phyloP scores from a whole-genome alignment of 2,797 vertebrate species.

The Sebastes taczanowskii region DNA sequence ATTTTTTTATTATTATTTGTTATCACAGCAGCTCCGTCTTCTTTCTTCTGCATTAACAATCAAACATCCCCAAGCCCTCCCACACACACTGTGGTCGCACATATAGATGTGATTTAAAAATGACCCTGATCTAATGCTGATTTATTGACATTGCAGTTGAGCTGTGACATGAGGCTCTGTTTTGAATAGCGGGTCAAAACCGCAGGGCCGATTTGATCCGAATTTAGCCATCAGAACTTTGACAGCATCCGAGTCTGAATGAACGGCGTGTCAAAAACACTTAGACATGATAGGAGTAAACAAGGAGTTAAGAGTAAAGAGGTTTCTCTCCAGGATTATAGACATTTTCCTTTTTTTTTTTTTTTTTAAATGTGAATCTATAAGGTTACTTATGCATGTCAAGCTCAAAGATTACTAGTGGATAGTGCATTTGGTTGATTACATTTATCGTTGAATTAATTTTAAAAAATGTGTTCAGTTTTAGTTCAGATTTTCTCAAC shows the following conservation, averaged over 20 bases:
- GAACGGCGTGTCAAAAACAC: constrained; percentile 41
- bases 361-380: not conserved
- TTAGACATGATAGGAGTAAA: constrained; percentile 3
- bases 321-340: not conserved
- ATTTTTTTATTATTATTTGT: not conserved
- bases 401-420: not conserved
- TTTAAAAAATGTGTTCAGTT: not conserved
- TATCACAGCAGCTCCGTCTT: not conserved
- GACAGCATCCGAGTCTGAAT: constrained; percentile 30
- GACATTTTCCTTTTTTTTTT: not conserved
- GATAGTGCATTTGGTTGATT: not conserved
- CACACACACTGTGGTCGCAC: not conserved
- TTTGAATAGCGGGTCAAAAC: constrained; percentile 11
- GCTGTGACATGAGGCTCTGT: constrained; percentile 24
- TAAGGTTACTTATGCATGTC: not conserved
- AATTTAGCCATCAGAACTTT: constrained; percentile 8
- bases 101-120: constrained; percentile 32
- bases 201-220: constrained; percentile 8
- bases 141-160: constrained; percentile 15
- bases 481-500: not conserved
- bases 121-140: constrained; percentile 14
- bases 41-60: not conserved
- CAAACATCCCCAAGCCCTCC: not conserved
- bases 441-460: not conserved
- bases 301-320: not conserved